phyloP scores from a whole-genome alignment of 2,888 invertebrate species.

The Spisula solida region DNA sequence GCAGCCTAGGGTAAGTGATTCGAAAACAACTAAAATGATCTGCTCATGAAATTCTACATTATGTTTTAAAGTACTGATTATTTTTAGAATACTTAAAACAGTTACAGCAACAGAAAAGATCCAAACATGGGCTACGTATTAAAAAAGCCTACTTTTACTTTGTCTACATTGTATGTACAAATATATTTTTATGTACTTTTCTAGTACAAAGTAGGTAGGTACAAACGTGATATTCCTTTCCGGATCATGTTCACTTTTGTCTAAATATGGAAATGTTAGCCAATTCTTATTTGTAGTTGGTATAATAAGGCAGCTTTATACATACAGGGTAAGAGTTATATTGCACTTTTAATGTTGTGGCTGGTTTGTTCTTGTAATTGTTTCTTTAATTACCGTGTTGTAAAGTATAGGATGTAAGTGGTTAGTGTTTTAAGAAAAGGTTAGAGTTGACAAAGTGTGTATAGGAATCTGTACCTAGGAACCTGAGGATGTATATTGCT shows the following conservation, averaged over 20 bases:
- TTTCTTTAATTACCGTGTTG: too few relatives aligned
- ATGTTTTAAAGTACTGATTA: background rate
- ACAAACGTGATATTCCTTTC: too few relatives aligned
- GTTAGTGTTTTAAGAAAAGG: too few relatives aligned
- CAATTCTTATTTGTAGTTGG: background rate
- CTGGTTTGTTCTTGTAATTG: background rate
- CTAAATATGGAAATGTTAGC: background rate
- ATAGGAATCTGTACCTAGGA: too few relatives aligned
- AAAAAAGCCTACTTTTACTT: too few relatives aligned
- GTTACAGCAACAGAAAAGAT: background rate
- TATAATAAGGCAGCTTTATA: background rate
- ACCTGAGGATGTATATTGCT: too few relatives aligned
- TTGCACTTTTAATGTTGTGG: background rate
- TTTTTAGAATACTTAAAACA: slow-evolving; percentile 7
- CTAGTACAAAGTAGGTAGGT: too few relatives aligned
- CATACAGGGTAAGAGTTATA: background rate
- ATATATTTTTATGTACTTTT: too few relatives aligned
- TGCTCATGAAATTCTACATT: too few relatives aligned
- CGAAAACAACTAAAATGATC: background rate
- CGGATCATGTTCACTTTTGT: background rate
- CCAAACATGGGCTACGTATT: background rate
- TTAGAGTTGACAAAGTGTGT: too few relatives aligned
- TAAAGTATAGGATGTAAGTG: too few relatives aligned
- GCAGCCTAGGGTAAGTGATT: background rate
- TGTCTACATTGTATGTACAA: too few relatives aligned